A percentile compares a stretch with the other conserved stretches of the same genome.
phyloP scores from a whole-genome alignment of 2,797 vertebrate species.

The Erithacus rubecula region DNA sequence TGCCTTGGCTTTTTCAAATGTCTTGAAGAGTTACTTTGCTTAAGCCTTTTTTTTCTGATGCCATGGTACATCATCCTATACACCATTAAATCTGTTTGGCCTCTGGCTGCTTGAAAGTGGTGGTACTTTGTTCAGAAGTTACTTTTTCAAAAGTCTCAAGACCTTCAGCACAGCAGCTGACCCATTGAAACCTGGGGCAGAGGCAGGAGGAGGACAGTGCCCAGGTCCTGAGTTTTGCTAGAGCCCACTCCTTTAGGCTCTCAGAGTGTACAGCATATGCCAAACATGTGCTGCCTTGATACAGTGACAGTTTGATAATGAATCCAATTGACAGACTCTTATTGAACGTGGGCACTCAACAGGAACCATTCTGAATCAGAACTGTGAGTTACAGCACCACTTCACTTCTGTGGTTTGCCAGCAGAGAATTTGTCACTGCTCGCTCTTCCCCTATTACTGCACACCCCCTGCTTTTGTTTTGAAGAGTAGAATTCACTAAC shows the following conservation, averaged over 20 bases:
- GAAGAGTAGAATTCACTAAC: not conserved
- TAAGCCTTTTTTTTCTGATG: not conserved
- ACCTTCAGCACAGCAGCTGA: not conserved
- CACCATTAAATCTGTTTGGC: not conserved
- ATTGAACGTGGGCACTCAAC: not conserved
- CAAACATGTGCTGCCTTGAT: not conserved
- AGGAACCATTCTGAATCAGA: constrained; percentile 6
- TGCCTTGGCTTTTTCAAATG: not conserved
- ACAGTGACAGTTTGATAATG: not conserved
- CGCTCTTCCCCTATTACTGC: not conserved
- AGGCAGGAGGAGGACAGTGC: not conserved
- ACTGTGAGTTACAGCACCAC: not conserved
- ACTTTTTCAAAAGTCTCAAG: not conserved
- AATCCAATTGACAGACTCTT: not conserved
- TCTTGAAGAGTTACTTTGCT: not conserved
- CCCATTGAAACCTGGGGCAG: not conserved
- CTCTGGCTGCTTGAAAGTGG: not conserved
- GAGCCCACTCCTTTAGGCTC: rapidly evolving
- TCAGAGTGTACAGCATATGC: not conserved
- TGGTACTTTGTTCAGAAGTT: not conserved
- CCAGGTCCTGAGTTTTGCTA: not conserved
- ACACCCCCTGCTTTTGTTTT: not conserved
- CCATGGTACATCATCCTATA: not conserved
- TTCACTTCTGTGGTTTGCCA: not conserved
- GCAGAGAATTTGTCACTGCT: not conserved